Base-by-base conservation (phyloP, 2,797 vertebrate species). In the Nothura maculosa region DNA sequence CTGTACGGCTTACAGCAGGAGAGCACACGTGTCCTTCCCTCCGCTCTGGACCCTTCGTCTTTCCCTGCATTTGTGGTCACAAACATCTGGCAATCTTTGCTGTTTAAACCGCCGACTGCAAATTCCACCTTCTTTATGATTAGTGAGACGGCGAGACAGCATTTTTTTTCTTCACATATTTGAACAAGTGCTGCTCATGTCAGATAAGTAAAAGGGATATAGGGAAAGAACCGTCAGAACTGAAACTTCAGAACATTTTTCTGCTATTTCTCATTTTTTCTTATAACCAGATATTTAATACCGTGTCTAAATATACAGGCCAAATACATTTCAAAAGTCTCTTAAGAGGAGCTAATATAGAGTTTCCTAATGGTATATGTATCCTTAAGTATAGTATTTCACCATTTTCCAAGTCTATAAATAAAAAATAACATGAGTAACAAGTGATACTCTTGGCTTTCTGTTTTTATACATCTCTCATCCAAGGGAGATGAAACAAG, bases 371-470 rank as follows among this genome's bases (percentile, higher is more conserved):
- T 16, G 57, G 62, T 22, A 27, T 52, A 30, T 17, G 16, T 25
- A 45, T 90, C 83, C 60, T 81, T 66, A 74, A 74, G 36, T 75
- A 36, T 63, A 55, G 60, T 76, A 66, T 81, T 95, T 93, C 89
- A 86, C 25, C 55, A 21, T 80, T 87, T 73, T 66, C 24, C 34
- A 77, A 38, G 30, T 16, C 75, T 87, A 92, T 55, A 77, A 87
- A 82, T 94, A 89, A 81, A 90, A 85, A 84, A 52, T 34, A 6
- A 32, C 45, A 28, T 45, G 25, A 62, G 8, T 73, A 81, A n/a
- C 67, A 86, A 81, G 15, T 54, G 42, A 84, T 89, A 87, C 69
- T 55, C 36, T 62, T 60, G n/a, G n/a, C 47, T 74, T 77, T 70
- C 22, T 87, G 25, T 52, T 70, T 87, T 86, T 69, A 70, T 73